These are phyloP conservation scores for Scartelaos histophorus DNA, from an alignment of 2,113 vertebrate species.

Conservation along the genomic window DNA sequence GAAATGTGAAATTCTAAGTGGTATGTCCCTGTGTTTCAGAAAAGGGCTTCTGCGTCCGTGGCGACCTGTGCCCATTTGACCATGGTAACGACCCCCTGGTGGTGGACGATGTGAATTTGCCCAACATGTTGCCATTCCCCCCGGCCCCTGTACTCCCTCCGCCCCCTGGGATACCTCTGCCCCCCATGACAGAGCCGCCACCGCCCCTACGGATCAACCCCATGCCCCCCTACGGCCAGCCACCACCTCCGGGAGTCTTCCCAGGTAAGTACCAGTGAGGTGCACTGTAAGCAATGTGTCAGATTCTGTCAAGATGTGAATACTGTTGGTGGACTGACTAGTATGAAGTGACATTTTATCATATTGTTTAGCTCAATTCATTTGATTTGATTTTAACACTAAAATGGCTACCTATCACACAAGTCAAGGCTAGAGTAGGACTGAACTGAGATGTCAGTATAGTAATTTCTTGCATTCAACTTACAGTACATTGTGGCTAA, in stretches of 20 bases:
- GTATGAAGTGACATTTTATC: neutral
- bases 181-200: slow-evolving; percentile 67
- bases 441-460: no score
- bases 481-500: no score
- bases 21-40: slow-evolving; percentile 74
- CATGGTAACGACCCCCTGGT: slow-evolving; percentile 93
- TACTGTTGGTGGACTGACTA: neutral
- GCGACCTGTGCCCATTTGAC: slow-evolving; percentile 94
- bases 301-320: neutral
- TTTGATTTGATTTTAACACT: no score
- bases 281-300: neutral
- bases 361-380: no score
- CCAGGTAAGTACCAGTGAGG: slow-evolving; percentile 78
- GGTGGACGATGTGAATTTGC: slow-evolving; percentile 92
- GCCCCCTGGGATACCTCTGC: slow-evolving; percentile 67
- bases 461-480: no score
- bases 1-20: neutral
- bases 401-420: no score
- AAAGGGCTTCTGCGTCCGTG: slow-evolving; percentile 96
- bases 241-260: slow-evolving; percentile 88
- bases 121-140: slow-evolving; percentile 95
- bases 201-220: slow-evolving; percentile 28
- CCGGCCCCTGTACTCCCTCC: slow-evolving; percentile 85
- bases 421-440: no score
- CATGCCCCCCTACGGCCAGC: slow-evolving; percentile 82